Conservation (phyloP, 2,797 vertebrate genomes). For the Microchirus variegatus region DNA sequence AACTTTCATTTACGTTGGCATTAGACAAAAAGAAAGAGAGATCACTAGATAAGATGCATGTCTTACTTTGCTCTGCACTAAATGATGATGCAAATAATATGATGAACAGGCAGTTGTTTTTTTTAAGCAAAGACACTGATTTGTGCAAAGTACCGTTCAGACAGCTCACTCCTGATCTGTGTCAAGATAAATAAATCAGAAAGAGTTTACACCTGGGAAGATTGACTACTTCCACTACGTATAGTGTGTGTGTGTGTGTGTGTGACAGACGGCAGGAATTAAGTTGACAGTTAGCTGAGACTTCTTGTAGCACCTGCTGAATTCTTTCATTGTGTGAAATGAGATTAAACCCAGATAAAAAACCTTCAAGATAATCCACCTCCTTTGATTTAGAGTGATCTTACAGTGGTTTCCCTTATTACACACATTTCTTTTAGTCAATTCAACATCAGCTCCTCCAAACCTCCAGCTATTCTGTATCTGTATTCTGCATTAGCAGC, state of each 20-base stretch:
- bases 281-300: constrained; percentile 42
- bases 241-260: constrained; percentile 22
- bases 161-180: constrained; percentile 25
- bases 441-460: constrained; percentile 7
- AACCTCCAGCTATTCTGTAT: constrained; percentile 1
- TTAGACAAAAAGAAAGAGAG: constrained; percentile 13
- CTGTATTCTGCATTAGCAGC: not conserved
- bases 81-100: constrained; percentile 27
- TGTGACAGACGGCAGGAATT: constrained; percentile 23
- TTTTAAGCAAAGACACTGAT: not conserved
- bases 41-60: constrained; percentile 2
- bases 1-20: constrained; percentile 12
- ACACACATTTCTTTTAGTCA: constrained; percentile 15
- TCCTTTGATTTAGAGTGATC: constrained; percentile 19
- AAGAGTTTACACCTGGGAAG: constrained; percentile 4
- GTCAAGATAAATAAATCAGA: constrained; percentile 22
- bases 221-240: constrained; percentile 30
- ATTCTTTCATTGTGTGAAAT: constrained; percentile 2
- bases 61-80: constrained; percentile 12
- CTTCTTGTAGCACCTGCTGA: constrained; percentile 32
- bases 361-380: constrained; percentile 18
- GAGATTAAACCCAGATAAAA: constrained; percentile 24
- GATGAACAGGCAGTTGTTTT: not conserved
- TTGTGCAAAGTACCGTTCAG: constrained; percentile 6
- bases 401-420: constrained; percentile 17